Percentiles rank a stretch among this genome's conserved stretches.
These are phyloP conservation scores for Eupeodes latifasciatus DNA, from an alignment of 2,888 invertebrate genomes.

Conservation along the genomic window DNA sequence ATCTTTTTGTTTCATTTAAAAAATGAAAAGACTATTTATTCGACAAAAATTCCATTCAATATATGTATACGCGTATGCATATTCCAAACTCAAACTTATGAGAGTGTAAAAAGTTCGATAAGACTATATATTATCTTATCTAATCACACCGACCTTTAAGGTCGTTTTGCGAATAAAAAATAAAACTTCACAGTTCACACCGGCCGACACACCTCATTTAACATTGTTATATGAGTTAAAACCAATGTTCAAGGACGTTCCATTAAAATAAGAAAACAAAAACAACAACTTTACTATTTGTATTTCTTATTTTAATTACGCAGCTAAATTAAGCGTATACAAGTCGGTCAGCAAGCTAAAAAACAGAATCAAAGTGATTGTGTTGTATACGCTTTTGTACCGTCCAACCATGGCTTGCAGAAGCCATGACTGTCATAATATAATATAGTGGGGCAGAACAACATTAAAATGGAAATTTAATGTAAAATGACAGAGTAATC, in stretches of 20 bases:
- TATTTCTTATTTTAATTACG: constrained; percentile 58
- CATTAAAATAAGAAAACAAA: constrained; percentile 33
- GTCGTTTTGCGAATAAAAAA: constrained; percentile 47
- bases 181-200: constrained; percentile 41
- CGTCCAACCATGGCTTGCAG: constrained; percentile 34
- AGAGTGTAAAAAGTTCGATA: not conserved
- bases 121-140: not conserved
- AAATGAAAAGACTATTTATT: no score
- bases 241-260: constrained; percentile 52
- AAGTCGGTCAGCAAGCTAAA: constrained; percentile 33
- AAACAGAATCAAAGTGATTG: not conserved
- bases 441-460: not conserved
- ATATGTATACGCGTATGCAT: not conserved
- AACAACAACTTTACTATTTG: constrained; percentile 25
- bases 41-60: not conserved
- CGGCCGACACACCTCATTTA: constrained; percentile 59
- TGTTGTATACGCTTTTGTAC: not conserved
- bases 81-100: not conserved
- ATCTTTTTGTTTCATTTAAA: no score
- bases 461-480: not conserved
- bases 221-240: constrained; percentile 32
- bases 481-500: not conserved
- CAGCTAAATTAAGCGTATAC: constrained; percentile 52
- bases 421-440: constrained; percentile 45
- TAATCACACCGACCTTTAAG: constrained; percentile 61